Evolutionary conservation across 92 coral and sea anemone species (phyloP).

Genomic region (Zoanthus solanderi): DNA sequence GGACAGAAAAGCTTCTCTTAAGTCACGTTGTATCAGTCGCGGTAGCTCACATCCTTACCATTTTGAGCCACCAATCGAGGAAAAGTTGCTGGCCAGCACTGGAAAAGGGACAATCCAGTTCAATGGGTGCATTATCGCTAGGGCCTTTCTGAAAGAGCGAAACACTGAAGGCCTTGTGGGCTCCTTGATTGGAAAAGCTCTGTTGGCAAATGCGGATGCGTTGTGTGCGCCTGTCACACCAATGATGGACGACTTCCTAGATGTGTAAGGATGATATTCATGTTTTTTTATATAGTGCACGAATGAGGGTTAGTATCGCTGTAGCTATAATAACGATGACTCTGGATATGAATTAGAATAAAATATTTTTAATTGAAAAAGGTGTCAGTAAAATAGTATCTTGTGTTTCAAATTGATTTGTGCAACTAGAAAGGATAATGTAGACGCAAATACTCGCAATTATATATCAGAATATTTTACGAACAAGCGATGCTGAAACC

Average conservation of each 20-base stretch:
- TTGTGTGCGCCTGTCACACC: constrained; percentile 98
- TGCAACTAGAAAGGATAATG: no score
- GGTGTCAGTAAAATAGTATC: no score
- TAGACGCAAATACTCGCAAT: no score
- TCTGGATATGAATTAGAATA: no score
- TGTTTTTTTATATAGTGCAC: background rate
- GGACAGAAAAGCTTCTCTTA: constrained; percentile 43
- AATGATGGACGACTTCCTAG: constrained; percentile 84
- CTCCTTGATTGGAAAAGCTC: constrained; percentile 87
- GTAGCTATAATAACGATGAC: no score
- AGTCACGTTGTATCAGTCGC: constrained; percentile 77
- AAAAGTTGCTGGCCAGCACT: constrained; percentile 64
- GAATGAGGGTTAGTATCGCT: background rate
- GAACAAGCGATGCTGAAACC: no score
- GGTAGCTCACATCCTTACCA: constrained; percentile 78
- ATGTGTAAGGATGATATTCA: constrained; percentile 82
- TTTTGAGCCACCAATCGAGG: constrained; percentile 76
- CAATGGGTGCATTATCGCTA: constrained; percentile 87
- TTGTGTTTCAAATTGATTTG: no score
- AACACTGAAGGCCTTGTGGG: constrained; percentile 91
- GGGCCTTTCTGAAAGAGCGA: constrained; percentile 92
- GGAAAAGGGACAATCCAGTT: constrained; percentile 93
- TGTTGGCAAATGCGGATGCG: constrained; percentile 92
- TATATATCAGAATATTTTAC: no score
- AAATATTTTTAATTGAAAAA: no score